phyloP scores from a whole-genome alignment of 2,888 invertebrate species.

The Eueremaeus valkanovi region DNA sequence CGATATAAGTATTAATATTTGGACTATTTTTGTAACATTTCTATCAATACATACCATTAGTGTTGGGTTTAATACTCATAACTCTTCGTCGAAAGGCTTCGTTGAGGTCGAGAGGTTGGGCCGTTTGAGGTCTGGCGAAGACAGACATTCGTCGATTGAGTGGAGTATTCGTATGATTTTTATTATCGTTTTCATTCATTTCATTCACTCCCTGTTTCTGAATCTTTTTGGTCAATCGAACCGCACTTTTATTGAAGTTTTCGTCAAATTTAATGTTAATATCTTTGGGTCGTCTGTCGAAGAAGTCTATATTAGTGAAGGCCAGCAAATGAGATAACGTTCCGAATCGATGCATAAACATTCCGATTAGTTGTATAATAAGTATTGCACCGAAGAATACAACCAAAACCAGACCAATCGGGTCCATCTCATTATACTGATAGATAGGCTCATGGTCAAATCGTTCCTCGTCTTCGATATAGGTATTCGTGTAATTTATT shows the following conservation, averaged over 20 bases:
- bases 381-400: constrained; percentile 95
- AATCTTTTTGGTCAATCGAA: not conserved
- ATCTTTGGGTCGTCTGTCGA: constrained; percentile 54
- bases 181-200: not conserved
- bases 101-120: not conserved
- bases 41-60: not conserved
- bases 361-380: constrained; percentile 90
- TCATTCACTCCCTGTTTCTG: not conserved
- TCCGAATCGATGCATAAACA: constrained; percentile 97
- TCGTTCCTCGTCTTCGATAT: not conserved
- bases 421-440: constrained; percentile 50
- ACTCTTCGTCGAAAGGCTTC: not conserved
- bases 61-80: not conserved
- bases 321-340: constrained; percentile 93
- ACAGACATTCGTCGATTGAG: not conserved
- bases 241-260: not conserved
- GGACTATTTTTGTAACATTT: too few relatives aligned
- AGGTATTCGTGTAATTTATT: not conserved
- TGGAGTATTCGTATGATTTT: not conserved
- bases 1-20: too few relatives aligned
- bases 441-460: not conserved
- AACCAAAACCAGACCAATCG: constrained; percentile 75
- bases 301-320: constrained; percentile 83
- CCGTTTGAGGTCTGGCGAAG: not conserved
- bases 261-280: not conserved